Base-by-base conservation (phyloP, 2,888 invertebrate species). In the Altica lythri region DNA sequence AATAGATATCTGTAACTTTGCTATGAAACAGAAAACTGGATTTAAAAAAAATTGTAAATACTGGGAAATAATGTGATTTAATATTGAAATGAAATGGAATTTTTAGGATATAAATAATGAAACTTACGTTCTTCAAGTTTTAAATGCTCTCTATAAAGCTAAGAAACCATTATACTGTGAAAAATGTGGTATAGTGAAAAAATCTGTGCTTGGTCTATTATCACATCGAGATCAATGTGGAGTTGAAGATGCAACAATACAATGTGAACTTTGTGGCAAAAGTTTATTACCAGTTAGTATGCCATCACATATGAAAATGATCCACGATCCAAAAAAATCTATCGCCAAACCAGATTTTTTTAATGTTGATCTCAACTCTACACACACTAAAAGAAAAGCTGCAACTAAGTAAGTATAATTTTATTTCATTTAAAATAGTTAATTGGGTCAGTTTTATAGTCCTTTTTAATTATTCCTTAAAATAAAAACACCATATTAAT, bases 161-260 rank as follows among this genome's bases (percentile, higher is more conserved):
- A 78, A 66, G 55, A 72, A 78, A 34, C 72, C 68, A 13, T 72
- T 86, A 8, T 68, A 68, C 37, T 87, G 86, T 67, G 80, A 80
- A 56, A 72, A 69, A 46, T 87, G 86, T 67, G 77, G 77, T 0
- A 60, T 40, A 19, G 53, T 72, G 35, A 74, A 84, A 70, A 77
- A 74, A 27, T 83, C 83, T 2, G 78, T 76, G 2, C 66, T 77
- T 19, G 87, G 87, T 16, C 86, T 82, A 62, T 75, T 83, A 52
- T 83, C 85, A 1, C 87, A 87, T 67, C 71, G 82, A 38, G 70
- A 79, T 40, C 78, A 79, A 44, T 87, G 87, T 66, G 83, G 83
- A 12, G 78, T 78, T 12, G 77, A 80, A 73, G 80, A 83, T 71
- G 71, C 73, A 1, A 79, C 81, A 73, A 72, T 76, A 4, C 53